A percentile compares a stretch with the other conserved stretches of the same genome.
Evolutionary conservation across 2,797 vertebrate species (phyloP).

Genomic region (Pseudochaenichthys georgianus): DNA sequence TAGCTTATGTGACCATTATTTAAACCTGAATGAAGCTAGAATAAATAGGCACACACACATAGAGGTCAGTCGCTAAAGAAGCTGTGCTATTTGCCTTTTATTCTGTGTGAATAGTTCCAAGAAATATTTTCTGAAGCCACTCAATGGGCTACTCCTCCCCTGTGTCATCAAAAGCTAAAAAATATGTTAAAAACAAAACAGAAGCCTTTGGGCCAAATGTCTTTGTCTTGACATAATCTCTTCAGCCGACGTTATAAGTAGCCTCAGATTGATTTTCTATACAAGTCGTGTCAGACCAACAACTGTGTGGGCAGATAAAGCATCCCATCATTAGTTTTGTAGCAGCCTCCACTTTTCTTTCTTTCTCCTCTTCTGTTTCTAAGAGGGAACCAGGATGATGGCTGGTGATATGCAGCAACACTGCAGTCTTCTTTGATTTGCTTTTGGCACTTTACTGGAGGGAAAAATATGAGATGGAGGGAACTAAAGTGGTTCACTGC

Average conservation of each 20-base stretch:
- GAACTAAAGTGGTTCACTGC: conserved; percentile 25
- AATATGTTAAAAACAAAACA: conserved; percentile 15
- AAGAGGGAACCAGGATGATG: conserved; percentile 7
- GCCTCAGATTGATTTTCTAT: conserved; percentile 39
- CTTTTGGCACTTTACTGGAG: conserved; percentile 32
- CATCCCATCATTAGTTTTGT: conserved; percentile 40
- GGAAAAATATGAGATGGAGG: conserved; percentile 11
- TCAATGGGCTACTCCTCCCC: conserved; percentile 24
- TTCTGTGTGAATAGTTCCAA: not conserved
- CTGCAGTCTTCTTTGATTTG: conserved; percentile 35
- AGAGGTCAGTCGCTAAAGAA: not conserved
- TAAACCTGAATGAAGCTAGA: not conserved
- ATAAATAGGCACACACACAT: not conserved
- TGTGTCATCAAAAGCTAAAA: not conserved
- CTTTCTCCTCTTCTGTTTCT: conserved; percentile 21
- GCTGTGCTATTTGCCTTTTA: conserved; percentile 5
- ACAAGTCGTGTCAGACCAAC: conserved; percentile 34
- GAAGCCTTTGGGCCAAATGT: conserved; percentile 2
- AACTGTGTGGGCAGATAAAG: conserved; percentile 50
- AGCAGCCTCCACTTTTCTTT: conserved; percentile 11
- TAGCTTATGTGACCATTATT: not conserved
- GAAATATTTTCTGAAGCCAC: conserved; percentile 20
- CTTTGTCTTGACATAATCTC: conserved; percentile 35
- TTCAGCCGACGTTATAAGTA: conserved; percentile 42
- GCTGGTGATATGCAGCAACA: conserved; percentile 25